Conservation (phyloP, 2,888 invertebrate genomes). For the Neoaliturus tenellus region DNA sequence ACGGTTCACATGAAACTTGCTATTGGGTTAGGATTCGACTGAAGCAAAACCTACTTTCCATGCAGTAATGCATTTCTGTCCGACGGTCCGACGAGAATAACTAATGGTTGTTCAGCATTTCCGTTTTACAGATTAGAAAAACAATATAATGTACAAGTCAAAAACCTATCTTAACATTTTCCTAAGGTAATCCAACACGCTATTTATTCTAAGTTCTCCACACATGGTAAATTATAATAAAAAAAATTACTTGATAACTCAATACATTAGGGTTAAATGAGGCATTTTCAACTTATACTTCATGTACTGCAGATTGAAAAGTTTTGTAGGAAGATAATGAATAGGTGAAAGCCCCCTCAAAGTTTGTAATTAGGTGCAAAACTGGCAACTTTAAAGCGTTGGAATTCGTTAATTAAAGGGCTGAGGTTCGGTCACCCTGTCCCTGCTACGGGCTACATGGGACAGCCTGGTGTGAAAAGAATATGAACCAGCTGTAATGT, state of each 20-base stretch:
- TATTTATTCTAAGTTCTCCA: no score
- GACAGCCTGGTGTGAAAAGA: no score
- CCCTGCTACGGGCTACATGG: background rate
- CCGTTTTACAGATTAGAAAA: background rate
- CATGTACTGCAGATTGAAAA: background rate
- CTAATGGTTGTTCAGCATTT: no score
- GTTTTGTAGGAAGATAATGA: background rate
- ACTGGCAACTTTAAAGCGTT: background rate
- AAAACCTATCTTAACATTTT: background rate
- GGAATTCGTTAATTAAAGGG: slow-evolving; percentile 23
- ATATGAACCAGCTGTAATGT: no score
- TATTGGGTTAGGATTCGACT: background rate
- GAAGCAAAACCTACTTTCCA: background rate
- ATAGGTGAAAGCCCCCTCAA: background rate
- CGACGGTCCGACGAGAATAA: background rate
- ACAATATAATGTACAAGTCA: background rate
- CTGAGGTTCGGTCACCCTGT: background rate
- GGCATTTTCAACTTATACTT: background rate
- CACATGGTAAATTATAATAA: no score
- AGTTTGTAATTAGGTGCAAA: slow-evolving; percentile 25
- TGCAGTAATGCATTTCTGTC: background rate
- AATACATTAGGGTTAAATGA: no score
- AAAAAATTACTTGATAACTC: no score
- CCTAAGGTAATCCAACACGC: no score
- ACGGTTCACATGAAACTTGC: background rate